Percentiles rank a stretch among this genome's conserved stretches.
phyloP scores from a whole-genome alignment of 2,888 invertebrate species.

The Pristionchus japonicus region DNA sequence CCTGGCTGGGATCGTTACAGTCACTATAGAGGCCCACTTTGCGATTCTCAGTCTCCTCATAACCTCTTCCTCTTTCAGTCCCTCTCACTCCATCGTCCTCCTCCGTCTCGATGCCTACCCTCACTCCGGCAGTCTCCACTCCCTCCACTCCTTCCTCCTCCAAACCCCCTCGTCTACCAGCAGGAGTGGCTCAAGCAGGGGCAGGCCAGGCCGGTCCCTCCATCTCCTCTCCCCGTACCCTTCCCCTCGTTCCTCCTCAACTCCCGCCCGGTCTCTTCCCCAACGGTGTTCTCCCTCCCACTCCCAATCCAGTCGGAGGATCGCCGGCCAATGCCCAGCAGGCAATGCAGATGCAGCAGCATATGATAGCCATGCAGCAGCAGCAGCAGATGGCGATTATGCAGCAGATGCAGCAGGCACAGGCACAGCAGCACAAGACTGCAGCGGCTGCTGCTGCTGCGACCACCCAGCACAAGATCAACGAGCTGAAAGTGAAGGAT shows the following conservation, averaged over 20 bases:
- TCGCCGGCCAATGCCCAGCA: background rate
- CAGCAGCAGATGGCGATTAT: background rate
- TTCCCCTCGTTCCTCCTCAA: background rate
- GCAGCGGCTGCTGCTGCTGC: background rate
- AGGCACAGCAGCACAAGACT: background rate
- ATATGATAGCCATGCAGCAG: background rate
- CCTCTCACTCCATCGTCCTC: background rate
- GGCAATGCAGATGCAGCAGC: background rate
- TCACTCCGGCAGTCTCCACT: background rate
- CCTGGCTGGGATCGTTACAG: background rate
- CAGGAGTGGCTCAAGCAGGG: background rate
- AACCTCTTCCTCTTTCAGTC: background rate
- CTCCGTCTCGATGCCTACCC: background rate
- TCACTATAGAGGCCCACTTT: background rate
- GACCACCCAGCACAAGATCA: conserved; percentile 35
- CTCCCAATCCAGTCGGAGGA: background rate
- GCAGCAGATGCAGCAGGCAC: background rate
- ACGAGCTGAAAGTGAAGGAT: conserved; percentile 37
- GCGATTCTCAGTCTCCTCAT: background rate
- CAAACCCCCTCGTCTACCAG: background rate
- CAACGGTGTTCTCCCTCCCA: background rate
- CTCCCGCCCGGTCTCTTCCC: background rate
- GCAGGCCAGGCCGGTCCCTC: background rate
- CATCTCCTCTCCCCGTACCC: background rate
- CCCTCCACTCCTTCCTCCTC: background rate